Conservation (phyloP, 2,888 invertebrate genomes). For the Helobdella robusta region DNA sequence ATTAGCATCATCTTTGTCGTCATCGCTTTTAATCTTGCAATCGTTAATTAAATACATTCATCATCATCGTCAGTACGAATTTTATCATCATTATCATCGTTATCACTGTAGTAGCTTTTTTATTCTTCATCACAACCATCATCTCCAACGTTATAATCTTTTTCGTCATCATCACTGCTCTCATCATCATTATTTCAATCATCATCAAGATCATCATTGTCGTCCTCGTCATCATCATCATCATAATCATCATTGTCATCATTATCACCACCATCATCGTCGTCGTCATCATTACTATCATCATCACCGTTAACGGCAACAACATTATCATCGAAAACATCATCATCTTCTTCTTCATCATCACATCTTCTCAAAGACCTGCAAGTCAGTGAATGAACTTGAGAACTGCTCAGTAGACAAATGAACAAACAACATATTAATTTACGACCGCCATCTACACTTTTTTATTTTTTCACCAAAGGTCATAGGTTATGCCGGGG, state of each 20-base stretch:
- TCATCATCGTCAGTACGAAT: no score
- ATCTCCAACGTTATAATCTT: no score
- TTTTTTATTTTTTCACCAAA: slow-evolving; percentile 7
- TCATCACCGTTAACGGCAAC: slow-evolving; percentile 3
- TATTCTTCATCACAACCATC: no score
- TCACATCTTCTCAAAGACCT: no score
- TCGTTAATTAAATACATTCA: no score
- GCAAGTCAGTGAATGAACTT: no score
- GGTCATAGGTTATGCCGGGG: slow-evolving; percentile 7
- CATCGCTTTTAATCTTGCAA: no score
- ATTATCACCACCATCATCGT: slow-evolving; percentile 3
- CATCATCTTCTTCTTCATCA: not conserved
- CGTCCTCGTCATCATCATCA: not conserved
- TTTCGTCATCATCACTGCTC: not conserved
- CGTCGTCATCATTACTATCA: slow-evolving; percentile 5
- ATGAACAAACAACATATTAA: not conserved
- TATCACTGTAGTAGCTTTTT: no score
- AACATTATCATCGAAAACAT: not conserved
- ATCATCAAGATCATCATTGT: not conserved
- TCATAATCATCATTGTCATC: not conserved
- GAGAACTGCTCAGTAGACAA: no score
- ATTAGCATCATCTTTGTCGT: no score
- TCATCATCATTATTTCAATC: not conserved
- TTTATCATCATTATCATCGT: no score
- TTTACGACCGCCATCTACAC: not conserved